Percentiles rank a stretch among this genome's conserved stretches.
phyloP scores from a whole-genome alignment of 2,797 vertebrate genomes.

The Centropyge bicolor region DNA sequence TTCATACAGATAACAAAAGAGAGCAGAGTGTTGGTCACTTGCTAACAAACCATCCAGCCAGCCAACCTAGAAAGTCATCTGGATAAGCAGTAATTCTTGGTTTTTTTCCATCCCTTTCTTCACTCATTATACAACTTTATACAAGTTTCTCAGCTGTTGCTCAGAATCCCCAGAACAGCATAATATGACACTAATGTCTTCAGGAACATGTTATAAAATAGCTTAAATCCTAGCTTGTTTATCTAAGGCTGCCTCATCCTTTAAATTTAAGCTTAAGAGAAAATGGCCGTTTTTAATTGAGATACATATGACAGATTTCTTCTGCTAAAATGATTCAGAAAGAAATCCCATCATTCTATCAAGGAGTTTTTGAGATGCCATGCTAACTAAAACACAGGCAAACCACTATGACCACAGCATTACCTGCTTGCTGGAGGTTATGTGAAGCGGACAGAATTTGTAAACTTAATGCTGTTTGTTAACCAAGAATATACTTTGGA shows the following conservation, averaged over 20 bases:
- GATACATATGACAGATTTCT: not conserved
- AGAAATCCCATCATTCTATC: not conserved
- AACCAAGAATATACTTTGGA: slow-evolving; percentile 1
- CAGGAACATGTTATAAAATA: not conserved
- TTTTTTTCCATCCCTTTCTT: not conserved
- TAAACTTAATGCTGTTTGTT: slow-evolving; percentile 11
- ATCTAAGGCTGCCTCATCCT: not conserved
- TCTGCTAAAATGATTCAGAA: not conserved
- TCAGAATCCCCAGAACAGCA: not conserved
- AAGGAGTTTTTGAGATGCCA: not conserved
- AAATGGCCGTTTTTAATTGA: not conserved
- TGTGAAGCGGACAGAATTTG: not conserved
- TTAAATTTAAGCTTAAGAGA: not conserved
- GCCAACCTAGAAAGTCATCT: not conserved
- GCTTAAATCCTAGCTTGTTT: not conserved
- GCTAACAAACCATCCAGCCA: not conserved
- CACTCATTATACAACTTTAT: not conserved
- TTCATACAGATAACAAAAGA: not conserved
- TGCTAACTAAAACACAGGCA: not conserved
- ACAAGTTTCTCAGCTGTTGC: not conserved
- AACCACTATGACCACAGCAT: not conserved
- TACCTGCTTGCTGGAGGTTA: not conserved
- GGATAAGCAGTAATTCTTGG: not conserved
- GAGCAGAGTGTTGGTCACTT: not conserved
- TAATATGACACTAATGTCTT: not conserved